These are phyloP conservation scores for Tauraco erythrolophus DNA, from an alignment of 2,113 vertebrate species.

Conservation along the genomic window DNA sequence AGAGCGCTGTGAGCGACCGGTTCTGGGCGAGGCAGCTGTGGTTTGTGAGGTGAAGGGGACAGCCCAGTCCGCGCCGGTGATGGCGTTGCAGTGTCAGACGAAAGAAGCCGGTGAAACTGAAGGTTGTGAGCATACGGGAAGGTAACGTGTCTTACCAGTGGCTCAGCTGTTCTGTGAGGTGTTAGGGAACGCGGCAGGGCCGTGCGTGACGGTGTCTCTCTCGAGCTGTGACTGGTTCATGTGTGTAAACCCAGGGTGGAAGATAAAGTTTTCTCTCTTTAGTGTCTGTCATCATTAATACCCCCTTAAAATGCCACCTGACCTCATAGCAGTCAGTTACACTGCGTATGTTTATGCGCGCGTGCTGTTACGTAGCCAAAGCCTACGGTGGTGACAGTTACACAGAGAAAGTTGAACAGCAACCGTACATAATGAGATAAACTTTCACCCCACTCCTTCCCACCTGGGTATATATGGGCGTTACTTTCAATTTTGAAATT, in stretches of 20 bases:
- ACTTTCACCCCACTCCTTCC: too few relatives aligned
- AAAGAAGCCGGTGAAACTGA: accelerated
- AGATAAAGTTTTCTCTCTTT: accelerated
- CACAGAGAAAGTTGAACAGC: accelerated
- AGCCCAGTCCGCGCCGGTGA: accelerated
- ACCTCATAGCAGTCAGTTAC: accelerated
- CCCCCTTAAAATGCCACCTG: not conserved
- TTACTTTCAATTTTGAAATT: accelerated
- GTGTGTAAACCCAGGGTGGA: not conserved
- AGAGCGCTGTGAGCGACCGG: accelerated
- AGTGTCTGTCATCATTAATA: accelerated
- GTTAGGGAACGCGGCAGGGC: accelerated
- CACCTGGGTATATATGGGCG: accelerated
- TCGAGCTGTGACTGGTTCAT: accelerated
- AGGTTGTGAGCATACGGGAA: accelerated
- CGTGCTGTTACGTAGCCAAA: accelerated
- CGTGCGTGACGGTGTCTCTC: accelerated
- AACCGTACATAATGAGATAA: accelerated
- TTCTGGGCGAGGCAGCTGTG: accelerated
- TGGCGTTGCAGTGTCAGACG: accelerated
- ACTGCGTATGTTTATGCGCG: accelerated
- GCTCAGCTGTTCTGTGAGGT: not conserved
- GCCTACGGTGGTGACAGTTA: accelerated
- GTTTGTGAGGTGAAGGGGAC: accelerated
- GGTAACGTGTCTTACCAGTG: accelerated